Conservation (phyloP, 2,113 vertebrate species). For the Lichenostomus cassidix region DNA sequence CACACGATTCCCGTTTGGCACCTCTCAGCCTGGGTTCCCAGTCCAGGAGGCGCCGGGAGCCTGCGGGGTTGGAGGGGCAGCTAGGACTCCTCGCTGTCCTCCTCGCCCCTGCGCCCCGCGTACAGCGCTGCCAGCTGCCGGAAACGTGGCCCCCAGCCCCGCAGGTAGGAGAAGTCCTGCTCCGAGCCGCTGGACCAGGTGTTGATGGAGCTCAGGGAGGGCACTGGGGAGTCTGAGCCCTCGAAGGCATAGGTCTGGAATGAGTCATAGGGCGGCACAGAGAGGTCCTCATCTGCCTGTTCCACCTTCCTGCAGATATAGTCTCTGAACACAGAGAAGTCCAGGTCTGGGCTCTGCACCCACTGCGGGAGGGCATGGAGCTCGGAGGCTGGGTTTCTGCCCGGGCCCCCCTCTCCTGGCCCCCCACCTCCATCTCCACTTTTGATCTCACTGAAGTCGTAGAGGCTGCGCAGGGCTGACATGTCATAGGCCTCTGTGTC, state of each 20-base stretch:
- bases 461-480: constrained; percentile 94
- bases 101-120: constrained; percentile 77
- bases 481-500: constrained; percentile 99
- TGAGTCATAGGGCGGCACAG: constrained; percentile 96
- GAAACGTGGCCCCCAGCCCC: constrained; percentile 93
- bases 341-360: constrained; percentile 80
- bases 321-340: constrained; percentile 94
- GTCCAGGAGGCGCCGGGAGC: rapidly evolving
- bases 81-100: constrained; percentile 86
- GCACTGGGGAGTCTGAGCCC: constrained; percentile 87
- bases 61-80: not conserved
- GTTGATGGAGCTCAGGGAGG: constrained; percentile 95
- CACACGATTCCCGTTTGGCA: rapidly evolving
- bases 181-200: constrained; percentile 89
- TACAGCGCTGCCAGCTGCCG: constrained; percentile 94
- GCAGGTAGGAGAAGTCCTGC: constrained; percentile 96
- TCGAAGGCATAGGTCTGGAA: constrained; percentile 99
- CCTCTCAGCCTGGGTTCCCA: rapidly evolving
- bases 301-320: constrained; percentile 97
- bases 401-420: constrained; percentile 43
- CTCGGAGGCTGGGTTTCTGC: constrained; percentile 68
- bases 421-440: constrained; percentile 74
- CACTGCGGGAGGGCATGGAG: constrained; percentile 87
- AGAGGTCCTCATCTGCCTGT: constrained; percentile 90
- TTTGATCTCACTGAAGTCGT: constrained; percentile 92